A percentile compares a stretch with the other conserved stretches of the same genome.
phyloP scores from a whole-genome alignment of 1,140 invertebrate species.

The Drosophila cardini region DNA sequence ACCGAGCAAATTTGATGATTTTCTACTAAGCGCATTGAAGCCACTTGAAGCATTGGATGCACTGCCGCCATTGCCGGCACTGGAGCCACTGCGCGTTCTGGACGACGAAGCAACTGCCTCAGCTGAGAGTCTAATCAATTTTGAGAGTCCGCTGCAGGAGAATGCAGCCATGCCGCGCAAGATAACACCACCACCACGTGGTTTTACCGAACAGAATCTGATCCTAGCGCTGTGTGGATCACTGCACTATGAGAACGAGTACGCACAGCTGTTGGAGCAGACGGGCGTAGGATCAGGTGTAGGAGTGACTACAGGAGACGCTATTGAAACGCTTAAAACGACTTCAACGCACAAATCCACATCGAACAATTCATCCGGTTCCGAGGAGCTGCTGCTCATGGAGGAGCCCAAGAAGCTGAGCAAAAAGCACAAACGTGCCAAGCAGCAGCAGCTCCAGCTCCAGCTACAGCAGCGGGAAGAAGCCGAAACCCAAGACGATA shows the following conservation, averaged over 20 bases:
- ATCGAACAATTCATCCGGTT: constrained; percentile 74
- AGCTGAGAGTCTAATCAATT: constrained; percentile 74
- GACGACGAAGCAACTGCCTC: constrained; percentile 5
- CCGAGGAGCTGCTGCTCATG: constrained; percentile 76
- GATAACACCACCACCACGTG: constrained; percentile 67
- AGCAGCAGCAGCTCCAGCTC: constrained; percentile 50
- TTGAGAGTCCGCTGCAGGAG: constrained; percentile 79
- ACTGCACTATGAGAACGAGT: constrained; percentile 76
- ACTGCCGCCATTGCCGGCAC: constrained; percentile 69
- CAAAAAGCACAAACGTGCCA: constrained; percentile 76
- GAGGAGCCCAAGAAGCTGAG: constrained; percentile 74
- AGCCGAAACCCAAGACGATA: constrained; percentile 56
- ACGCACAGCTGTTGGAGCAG: constrained; percentile 19
- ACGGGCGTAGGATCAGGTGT: too few relatives aligned
- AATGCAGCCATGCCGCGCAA: constrained; percentile 50
- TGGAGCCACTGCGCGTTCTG: constrained; percentile 65
- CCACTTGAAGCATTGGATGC: constrained; percentile 53
- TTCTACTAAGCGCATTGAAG: constrained; percentile 49
- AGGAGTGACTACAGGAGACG: background rate
- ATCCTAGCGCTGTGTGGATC: constrained; percentile 80
- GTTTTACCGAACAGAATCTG: constrained; percentile 73
- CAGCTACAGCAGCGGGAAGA: constrained; percentile 51
- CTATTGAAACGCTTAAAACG: background rate
- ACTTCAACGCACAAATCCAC: constrained; percentile 46
- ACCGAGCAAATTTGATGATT: constrained; percentile 61